Evolutionary conservation across 2,888 invertebrate genomes (phyloP).

Genomic region (Drosophila vallismaia): DNA sequence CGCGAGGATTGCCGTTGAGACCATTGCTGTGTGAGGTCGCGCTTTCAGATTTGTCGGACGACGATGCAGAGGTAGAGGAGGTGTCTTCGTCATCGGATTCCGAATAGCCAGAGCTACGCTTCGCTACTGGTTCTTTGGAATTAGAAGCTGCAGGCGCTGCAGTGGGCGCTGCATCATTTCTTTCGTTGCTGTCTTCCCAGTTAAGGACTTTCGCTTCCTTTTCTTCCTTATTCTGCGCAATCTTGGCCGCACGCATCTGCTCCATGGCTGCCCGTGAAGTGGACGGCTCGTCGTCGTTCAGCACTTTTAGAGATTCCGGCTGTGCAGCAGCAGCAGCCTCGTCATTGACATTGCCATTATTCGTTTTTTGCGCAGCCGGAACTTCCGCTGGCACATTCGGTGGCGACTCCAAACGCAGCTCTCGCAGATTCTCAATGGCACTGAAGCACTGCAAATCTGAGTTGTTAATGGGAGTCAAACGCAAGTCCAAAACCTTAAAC

Average conservation of each 20-base stretch:
- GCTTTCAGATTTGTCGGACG: conserved; percentile 59
- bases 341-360: conserved; percentile 39
- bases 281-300: conserved; percentile 65
- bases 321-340: conserved; percentile 26
- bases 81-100: conserved; percentile 65
- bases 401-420: conserved; percentile 85
- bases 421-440: conserved; percentile 84
- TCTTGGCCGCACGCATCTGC: conserved; percentile 54
- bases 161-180: conserved; percentile 21
- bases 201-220: conserved; percentile 16
- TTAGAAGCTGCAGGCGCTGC: conserved; percentile 10
- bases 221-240: conserved; percentile 38
- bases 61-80: conserved; percentile 58
- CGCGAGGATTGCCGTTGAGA: conserved; percentile 18
- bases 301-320: conserved; percentile 39
- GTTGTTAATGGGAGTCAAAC: conserved; percentile 86
- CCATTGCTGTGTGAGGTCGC: conserved; percentile 23
- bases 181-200: conserved; percentile 49
- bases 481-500: conserved; percentile 85
- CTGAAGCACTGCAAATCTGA: conserved; percentile 87
- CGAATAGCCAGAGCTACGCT: conserved; percentile 27
- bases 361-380: conserved; percentile 25
- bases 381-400: conserved; percentile 35
- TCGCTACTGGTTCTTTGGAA: neutral
- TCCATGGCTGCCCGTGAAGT: conserved; percentile 68